Base-by-base conservation (phyloP, 1,140 invertebrate genomes). In the Lucilia sericata region DNA sequence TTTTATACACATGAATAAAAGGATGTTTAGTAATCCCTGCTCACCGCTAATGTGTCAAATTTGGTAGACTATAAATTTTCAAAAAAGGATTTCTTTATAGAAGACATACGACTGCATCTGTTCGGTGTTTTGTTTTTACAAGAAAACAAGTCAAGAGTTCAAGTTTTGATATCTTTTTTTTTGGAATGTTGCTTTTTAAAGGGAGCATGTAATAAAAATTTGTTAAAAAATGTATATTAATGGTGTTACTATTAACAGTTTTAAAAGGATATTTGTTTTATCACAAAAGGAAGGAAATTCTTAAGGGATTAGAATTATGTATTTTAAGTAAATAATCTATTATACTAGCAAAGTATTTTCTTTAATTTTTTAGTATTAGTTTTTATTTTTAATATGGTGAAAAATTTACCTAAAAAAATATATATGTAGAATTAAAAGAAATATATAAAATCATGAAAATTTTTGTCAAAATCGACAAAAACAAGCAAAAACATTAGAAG, bases 191-290 rank as follows among this genome's bases (percentile, higher is more conserved):
- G 55, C 21, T 51, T 70, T n/a, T 51, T 36, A 17, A 83, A 78
- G 78, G 83, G 25, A 34, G 36, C 34, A 49, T 51, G 60, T 34
- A 60, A 84, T 84, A 84, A 84, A 84, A 74, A 82, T 82, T 36
- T 82, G 21, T 70, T 82, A 17, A 65, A 70, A 34, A 65, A 65
- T 60, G 42, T 25, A 49, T 49, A 82, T 74, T 82, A 81, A 82
- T 82, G 65, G 76, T 84, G 83, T 82, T 82, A 49, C 36, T 82
- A 74, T 84, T 84, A 81, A 84, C 83, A 84, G 80, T 81, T 84
- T 84, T 84, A 84, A 82, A 81, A 84, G 36, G 55, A 84, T 65
- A 74, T 82, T 84, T 47, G 21, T 30, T 74, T 84, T 51, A 14
- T 55, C 5, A 55, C 17, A 1, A 30, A 42, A 55, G 51, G 51